Evolutionary conservation across 2,888 invertebrate genomes (phyloP), one percentile per base, ranked within the genome.

Genomic region (Neelides folsomi): DNA sequence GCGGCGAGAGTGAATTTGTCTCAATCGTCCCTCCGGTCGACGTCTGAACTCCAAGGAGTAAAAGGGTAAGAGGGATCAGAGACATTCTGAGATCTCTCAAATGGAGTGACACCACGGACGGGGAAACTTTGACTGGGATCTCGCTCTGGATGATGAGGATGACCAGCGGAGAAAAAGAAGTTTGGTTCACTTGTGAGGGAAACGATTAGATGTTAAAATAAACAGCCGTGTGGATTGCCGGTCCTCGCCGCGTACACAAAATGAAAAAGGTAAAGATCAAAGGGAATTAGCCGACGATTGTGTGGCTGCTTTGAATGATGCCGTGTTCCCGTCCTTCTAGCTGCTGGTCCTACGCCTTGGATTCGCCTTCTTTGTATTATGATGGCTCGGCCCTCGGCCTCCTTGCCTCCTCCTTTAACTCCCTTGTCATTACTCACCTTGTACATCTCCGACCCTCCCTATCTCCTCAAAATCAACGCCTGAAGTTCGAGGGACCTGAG

Each of bases 191-290:
- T 44, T 19, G 57, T 54, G 56, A 52, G 58, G 53, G 54, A 59
- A 58, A 55, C 60, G 59, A 63, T 63, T 63, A 59, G 61, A 59
- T 55, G 58, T 57, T 58, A 59, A 63, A 63, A 60, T 61, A 60
- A 63, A 60, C 60, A 59, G 57, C 56, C 56, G 58, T 53, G 27
- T 12, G 4, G 6, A 10, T 7, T 12, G 2, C 19, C 27, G 53
- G 56, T 57, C 54, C 53, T 54, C 55, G 54, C 57, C 49, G 54
- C 56, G 54, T 54, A 56, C 51, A 52, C 45, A 59, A 15, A 56
- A 59, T 57, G 59, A 58, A 60, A 59, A 63, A 63, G 60, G 60
- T 61, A 60, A 61, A 62, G 59, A 63, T 63, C 60, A 63, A 63
- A 59, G 62, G 56, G 37, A 56, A 41, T 52, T 51, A 57, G 62